Evolutionary conservation across 1,140 invertebrate genomes (phyloP), one percentile per base, ranked within the genome.

Genomic region (Papilio aristodemus): DNA sequence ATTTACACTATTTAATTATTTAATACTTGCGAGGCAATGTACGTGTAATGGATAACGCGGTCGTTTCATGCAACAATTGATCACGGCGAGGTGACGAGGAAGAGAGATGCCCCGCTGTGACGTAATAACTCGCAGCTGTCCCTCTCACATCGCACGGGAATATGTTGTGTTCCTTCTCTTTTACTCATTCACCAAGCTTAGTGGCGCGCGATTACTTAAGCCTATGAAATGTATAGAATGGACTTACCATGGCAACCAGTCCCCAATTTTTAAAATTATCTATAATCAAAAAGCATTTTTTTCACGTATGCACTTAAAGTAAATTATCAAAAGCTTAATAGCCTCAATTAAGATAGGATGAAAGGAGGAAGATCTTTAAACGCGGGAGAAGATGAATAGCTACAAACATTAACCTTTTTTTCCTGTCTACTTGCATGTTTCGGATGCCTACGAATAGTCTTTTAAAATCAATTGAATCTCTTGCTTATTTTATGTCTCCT

Each of bases 91-190:
- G 72, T 77, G 63, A 69, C 76, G 76, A 70, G 68, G 70, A 73
- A 73, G 75, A 77, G 74, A 83, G 87, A 85, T 81, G 71, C 75
- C 88, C 87, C 80, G 88, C 87, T 89, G 87, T 87, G 88, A 89
- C 86, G 86, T 87, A 86, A 86, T 86, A 87, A 86, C 86, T 88
- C 86, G 86, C 77, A 86, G 71, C 85, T 84, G 84, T 90, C 86
- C 80, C 77, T 80, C 77, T 87, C 87, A 76, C 78, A 80, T 85
- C 74, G 73, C 82, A 78, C 78, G 78, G 78, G 81, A 81, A 80
- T 79, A 78, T 85, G 76, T 80, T 76, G 69, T 77, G 71, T 81
- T 77, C 67, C 78, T 76, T 90, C 84, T 80, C 84, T 80, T 81
- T 90, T 81, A 71, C 85, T 72, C 86, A 76, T 79, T 77, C 76